Evolutionary conservation across 2,797 vertebrate species (phyloP).

Genomic region (Trichosurus vulpecula): DNA sequence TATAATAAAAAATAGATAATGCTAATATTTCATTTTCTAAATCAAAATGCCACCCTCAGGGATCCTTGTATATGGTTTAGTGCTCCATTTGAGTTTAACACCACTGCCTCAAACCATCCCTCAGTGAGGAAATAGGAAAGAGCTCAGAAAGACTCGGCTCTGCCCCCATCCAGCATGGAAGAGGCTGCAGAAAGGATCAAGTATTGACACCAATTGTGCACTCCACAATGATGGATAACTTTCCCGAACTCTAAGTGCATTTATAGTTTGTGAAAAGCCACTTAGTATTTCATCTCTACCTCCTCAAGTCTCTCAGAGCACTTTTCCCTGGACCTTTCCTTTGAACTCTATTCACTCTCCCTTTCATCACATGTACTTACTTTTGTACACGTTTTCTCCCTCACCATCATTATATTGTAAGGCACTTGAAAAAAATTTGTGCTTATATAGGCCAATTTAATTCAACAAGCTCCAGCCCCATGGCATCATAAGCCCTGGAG

Average conservation of each 20-base stretch:
- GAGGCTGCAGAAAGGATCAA: background rate
- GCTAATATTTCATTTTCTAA: background rate
- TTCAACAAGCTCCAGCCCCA: background rate
- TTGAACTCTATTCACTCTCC: background rate
- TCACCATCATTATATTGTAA: background rate
- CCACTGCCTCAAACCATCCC: background rate
- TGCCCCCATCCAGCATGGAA: background rate
- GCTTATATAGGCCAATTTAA: background rate
- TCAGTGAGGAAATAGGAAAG: background rate
- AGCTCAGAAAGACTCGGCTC: background rate
- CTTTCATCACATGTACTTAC: background rate
- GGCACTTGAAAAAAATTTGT: background rate
- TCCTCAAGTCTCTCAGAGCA: background rate
- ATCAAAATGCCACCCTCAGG: background rate
- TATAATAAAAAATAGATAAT: background rate
- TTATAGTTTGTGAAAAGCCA: background rate
- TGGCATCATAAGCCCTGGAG: background rate
- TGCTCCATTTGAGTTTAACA: background rate
- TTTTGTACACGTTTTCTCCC: background rate
- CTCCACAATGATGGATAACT: background rate
- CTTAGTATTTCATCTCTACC: background rate
- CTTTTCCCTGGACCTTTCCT: background rate
- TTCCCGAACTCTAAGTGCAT: background rate
- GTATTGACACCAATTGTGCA: background rate
- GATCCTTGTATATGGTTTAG: background rate